Evolutionary conservation across 2,113 vertebrate species (phyloP).

Genomic region (sheep (Ovis aries)): ARS-UI_Ramb_v3.0 NC_056055.1:60613501-60614000

Average conservation of each 20-base stretch:
- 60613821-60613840: background rate
- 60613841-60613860: background rate
- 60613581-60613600: background rate
- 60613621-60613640: background rate
- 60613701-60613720: background rate
- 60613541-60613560: background rate
- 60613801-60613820: background rate
- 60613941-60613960: background rate
- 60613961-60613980: background rate
- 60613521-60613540: background rate
- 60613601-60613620: background rate
- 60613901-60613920: background rate
- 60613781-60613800: background rate
- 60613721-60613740: background rate
- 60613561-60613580: conserved; percentile 29
- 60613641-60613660: background rate
- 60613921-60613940: background rate
- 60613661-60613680: background rate
- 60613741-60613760: background rate
- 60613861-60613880: background rate
- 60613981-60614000: background rate
- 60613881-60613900: background rate
- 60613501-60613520: background rate
- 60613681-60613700: background rate
- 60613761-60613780: background rate